Conservation (phyloP, 2,797 vertebrate species). For the Semotilus atromaculatus region DNA sequence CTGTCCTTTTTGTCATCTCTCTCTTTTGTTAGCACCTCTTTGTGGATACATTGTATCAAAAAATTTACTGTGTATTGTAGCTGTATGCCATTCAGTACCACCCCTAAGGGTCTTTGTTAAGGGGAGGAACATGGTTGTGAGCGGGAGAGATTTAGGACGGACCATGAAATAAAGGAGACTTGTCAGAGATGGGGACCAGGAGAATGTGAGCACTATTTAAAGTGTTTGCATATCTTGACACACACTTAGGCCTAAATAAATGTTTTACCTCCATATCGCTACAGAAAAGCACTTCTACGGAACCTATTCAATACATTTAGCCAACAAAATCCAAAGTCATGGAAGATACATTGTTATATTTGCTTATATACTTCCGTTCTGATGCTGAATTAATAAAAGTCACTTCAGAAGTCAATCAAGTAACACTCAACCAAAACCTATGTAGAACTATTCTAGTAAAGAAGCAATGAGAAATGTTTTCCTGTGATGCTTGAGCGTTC, state of each 20-base stretch:
- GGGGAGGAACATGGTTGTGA: constrained; percentile 74
- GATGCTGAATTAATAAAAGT: not conserved
- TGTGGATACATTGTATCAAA: constrained; percentile 80
- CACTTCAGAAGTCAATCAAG: not conserved
- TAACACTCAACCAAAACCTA: not conserved
- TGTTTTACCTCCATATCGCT: constrained; percentile 72
- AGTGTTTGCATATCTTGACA: constrained; percentile 43
- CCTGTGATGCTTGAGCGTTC: not conserved
- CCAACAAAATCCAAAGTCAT: constrained; percentile 25
- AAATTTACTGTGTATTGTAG: constrained; percentile 84
- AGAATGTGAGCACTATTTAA: constrained; percentile 46
- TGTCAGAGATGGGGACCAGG: constrained; percentile 41
- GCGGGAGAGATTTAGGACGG: constrained; percentile 80
- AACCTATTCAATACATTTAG: constrained; percentile 57
- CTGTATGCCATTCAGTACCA: constrained; percentile 76
- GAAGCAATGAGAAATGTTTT: not conserved
- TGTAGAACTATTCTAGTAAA: not conserved
- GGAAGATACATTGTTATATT: not conserved
- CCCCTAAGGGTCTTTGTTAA: constrained; percentile 78
- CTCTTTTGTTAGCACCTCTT: constrained; percentile 80
- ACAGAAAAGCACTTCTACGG: constrained; percentile 68
- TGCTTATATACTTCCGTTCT: not conserved
- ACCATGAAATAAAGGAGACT: constrained; percentile 74
- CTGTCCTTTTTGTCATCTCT: constrained; percentile 80
- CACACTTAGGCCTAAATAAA: constrained; percentile 55